Conservation (phyloP, 2,797 vertebrate genomes). For the Aselliscus stoliczkanus region DNA sequence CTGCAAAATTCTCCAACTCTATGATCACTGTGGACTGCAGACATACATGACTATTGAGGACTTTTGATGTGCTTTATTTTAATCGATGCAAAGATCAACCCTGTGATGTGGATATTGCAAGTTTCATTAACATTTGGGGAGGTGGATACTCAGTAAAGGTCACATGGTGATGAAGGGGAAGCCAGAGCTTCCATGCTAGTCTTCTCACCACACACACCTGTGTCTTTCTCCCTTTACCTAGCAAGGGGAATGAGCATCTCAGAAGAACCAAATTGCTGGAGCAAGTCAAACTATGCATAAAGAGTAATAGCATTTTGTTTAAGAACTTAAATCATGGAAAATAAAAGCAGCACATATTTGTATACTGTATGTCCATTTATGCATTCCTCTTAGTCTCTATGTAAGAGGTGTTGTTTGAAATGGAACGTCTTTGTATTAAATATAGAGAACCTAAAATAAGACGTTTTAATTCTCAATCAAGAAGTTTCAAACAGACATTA, state of each 20-base stretch:
- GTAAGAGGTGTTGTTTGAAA: not conserved
- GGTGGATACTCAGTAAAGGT: not conserved
- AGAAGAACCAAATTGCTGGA: not conserved
- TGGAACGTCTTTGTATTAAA: not conserved
- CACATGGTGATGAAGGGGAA: not conserved
- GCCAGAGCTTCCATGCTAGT: not conserved
- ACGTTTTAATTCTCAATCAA: not conserved
- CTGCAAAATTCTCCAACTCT: not conserved
- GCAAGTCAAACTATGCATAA: not conserved
- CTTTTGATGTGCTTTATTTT: not conserved
- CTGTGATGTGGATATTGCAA: not conserved
- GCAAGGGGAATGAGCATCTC: not conserved
- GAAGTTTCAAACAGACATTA: not conserved
- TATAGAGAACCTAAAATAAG: not conserved
- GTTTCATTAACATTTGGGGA: not conserved
- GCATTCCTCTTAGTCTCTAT: not conserved
- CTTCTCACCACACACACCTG: not conserved
- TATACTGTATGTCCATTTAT: not conserved
- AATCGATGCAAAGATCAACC: not conserved
- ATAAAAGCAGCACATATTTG: not conserved
- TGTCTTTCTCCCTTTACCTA: not conserved
- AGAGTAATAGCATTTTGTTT: not conserved
- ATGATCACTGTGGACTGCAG: not conserved
- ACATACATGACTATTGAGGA: not conserved
- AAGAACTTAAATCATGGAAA: not conserved